Conservation (phyloP, 2,797 vertebrate species). For the Pelobates cultripes region DNA sequence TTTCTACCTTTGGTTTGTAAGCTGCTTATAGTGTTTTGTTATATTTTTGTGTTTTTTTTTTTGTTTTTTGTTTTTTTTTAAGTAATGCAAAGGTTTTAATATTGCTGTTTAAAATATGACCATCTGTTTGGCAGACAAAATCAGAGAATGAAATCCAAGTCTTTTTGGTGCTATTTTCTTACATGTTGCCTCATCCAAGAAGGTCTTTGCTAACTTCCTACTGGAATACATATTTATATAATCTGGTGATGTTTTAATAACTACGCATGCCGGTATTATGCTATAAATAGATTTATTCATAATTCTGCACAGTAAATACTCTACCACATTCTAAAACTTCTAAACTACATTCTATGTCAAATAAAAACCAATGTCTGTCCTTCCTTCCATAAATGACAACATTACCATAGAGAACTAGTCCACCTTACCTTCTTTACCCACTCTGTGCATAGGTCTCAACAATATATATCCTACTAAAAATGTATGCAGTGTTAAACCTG, state of each 20-base stretch:
- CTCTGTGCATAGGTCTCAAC: no score
- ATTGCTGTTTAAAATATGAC: constrained; percentile 20
- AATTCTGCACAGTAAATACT: neutral
- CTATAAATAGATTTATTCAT: neutral
- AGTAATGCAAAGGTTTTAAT: neutral
- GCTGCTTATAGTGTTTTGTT: neutral
- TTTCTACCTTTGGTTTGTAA: no score
- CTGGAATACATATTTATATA: constrained; percentile 14
- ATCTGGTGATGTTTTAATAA: constrained; percentile 1
- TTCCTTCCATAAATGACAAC: neutral
- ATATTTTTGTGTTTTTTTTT: neutral
- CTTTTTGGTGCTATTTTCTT: constrained; percentile 21
- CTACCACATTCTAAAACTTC: neutral
- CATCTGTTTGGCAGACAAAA: constrained; percentile 50
- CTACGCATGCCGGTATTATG: neutral
- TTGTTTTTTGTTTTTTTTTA: neutral
- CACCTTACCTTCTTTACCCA: no score
- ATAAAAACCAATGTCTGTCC: neutral
- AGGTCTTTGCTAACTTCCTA: constrained; percentile 1
- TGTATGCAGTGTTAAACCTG: no score
- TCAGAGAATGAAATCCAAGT: constrained; percentile 19
- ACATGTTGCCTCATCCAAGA: constrained; percentile 13
- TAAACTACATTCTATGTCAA: neutral
- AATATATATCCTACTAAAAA: no score
- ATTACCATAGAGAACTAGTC: no score